Evolutionary conservation across 2,888 invertebrate species (phyloP).

Genomic region (Agrenia bidenticulata): DNA sequence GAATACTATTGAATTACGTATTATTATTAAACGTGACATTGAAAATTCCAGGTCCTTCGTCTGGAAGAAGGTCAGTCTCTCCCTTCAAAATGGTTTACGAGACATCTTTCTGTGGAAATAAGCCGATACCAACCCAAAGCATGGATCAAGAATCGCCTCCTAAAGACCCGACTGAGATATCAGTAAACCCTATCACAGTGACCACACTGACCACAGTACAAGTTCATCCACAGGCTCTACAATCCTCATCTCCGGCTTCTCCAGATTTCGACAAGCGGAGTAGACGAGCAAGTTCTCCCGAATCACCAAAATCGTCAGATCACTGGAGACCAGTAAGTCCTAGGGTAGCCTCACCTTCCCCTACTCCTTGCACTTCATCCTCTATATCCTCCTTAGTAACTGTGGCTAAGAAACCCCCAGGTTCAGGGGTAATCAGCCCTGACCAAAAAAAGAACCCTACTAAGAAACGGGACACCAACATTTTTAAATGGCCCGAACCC

Average conservation of each 20-base stretch:
- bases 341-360: slow-evolving; percentile 27
- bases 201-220: slow-evolving; percentile 38
- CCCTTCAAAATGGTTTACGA: slow-evolving; percentile 64
- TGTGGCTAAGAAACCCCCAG: background rate
- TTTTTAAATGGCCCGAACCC: slow-evolving; percentile 11
- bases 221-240: slow-evolving; percentile 37
- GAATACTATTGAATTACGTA: no score
- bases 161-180: slow-evolving; percentile 22
- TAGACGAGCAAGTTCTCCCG: slow-evolving; percentile 37
- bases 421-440: background rate
- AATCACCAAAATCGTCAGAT: slow-evolving; percentile 48
- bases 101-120: slow-evolving; percentile 86
- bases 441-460: background rate
- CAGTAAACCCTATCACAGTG: slow-evolving; percentile 12
- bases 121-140: slow-evolving; percentile 65
- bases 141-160: slow-evolving; percentile 53
- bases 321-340: slow-evolving; percentile 50
- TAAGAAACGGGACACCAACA: background rate
- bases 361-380: slow-evolving; percentile 14
- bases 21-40: background rate
- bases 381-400: slow-evolving; percentile 13
- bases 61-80: slow-evolving; percentile 45
- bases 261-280: slow-evolving; percentile 13
- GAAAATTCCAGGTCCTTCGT: slow-evolving; percentile 18
- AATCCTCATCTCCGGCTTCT: slow-evolving; percentile 15